Evolutionary conservation across 1,140 invertebrate genomes (phyloP).

Genomic region (Globodera rostochiensis): DNA sequence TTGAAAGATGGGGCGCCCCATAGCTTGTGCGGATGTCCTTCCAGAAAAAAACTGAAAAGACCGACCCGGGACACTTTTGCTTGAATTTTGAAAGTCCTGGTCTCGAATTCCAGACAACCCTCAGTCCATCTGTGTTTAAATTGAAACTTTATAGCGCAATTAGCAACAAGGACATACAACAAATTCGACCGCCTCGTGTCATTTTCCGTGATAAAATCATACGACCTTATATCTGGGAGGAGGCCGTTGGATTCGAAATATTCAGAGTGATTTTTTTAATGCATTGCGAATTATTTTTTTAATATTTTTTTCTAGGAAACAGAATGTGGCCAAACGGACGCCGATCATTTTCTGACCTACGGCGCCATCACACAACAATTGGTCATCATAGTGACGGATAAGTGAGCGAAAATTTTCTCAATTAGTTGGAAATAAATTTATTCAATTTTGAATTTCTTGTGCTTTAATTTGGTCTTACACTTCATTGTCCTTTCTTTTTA

Average conservation of each 20-base stretch:
- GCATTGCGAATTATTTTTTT: background rate
- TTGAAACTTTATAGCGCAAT: constrained; percentile 72
- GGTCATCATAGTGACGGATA: constrained; percentile 83
- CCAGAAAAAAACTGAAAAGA: too few species aligned
- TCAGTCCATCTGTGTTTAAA: too few species aligned
- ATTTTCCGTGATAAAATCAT: constrained; percentile 82
- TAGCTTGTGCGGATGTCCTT: too few species aligned
- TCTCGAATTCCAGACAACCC: too few species aligned
- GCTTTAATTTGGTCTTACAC: background rate
- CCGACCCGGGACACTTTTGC: too few species aligned
- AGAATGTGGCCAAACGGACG: constrained; percentile 80
- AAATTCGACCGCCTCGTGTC: constrained; percentile 81
- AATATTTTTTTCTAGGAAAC: constrained; percentile 71
- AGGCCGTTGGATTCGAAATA: constrained; percentile 78
- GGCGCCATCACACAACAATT: constrained; percentile 74
- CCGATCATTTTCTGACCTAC: constrained; percentile 84
- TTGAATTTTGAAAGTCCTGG: too few species aligned
- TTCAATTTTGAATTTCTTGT: too few species aligned
- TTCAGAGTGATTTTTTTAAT: constrained; percentile 48
- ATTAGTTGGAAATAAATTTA: too few species aligned
- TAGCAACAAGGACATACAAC: constrained; percentile 76
- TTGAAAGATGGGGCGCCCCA: too few species aligned
- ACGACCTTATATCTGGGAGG: constrained; percentile 78
- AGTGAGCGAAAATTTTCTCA: constrained; percentile 69
- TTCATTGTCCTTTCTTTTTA: constrained; percentile 6